Evolutionary conservation across 2,797 vertebrate species (phyloP), one percentile per base, ranked within the genome.

Genomic region (Fistularia commersonii): DNA sequence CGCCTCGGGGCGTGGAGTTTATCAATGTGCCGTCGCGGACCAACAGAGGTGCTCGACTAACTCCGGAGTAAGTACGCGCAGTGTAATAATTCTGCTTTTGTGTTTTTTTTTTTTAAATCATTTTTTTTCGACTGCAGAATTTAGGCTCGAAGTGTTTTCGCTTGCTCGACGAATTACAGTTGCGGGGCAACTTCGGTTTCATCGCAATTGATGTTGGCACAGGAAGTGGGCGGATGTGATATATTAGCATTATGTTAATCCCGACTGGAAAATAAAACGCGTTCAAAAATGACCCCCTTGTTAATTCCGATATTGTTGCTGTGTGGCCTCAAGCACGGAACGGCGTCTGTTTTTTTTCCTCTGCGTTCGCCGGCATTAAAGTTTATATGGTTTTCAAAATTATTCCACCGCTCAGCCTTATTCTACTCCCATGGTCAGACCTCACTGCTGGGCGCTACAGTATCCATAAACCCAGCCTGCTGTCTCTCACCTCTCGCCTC

Each of bases 401-500:
- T 46, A 70, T 84, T 80, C 69, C 58, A 43, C 68, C 4, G 15
- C 56, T 74, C 67, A 57, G 64, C 64, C 49, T 35, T 40, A 49
- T 55, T 51, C 66, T 50, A 0, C 57, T 61, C 63, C 66, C 69
- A 11, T 35, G 57, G 55, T 49, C 47, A 11, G 54, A 39, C 51
- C 35, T 6, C 11, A 44, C 60, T 67, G 69, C 66, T 36, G 52
- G 77, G 69, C 37, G 47, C 71, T 80, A 55, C 71, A 61, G 71
- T 41, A 64, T 77, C 77, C 59, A 68, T 80, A 77, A 81, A 82
- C 74, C 45, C 51, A 57, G 57, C 68, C 63, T 10, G 32, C 52
- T 54, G 66, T 61, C 76, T 72, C 77, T 80, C 76, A 78, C 77
- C 83, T 81, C 60, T 68, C 48, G 51, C 74, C 69, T 81, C 75